Evolutionary conservation across 2,888 invertebrate genomes (phyloP).

Genomic region (Arge pagana): DNA sequence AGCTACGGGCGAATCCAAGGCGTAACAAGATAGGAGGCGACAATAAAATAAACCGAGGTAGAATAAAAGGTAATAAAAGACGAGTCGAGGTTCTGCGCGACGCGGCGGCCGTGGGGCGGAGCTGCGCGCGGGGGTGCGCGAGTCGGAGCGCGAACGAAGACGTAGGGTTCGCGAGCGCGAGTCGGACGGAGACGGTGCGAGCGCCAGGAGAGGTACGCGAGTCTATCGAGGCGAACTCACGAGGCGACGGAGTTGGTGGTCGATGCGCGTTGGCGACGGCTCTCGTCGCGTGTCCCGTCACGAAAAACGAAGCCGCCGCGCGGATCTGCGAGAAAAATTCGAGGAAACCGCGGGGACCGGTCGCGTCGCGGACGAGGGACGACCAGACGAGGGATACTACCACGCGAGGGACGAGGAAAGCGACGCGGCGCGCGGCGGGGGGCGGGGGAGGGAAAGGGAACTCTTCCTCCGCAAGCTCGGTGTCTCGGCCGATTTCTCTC

Average conservation of each 20-base stretch:
- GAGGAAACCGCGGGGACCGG: neutral
- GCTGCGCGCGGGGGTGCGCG: constrained; percentile 55
- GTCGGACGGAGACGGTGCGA: constrained; percentile 6
- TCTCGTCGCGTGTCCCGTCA: too few relatives aligned
- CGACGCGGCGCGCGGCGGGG: constrained; percentile 5
- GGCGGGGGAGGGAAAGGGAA: constrained; percentile 26
- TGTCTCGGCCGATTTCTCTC: too few relatives aligned
- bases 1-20: neutral
- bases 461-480: too few relatives aligned
- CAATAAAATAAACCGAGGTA: constrained; percentile 2
- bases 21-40: neutral
- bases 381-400: neutral
- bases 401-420: neutral
- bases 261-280: constrained; percentile 25
- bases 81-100: constrained; percentile 4
- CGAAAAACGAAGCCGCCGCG: constrained; percentile 18
- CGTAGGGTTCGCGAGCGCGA: constrained; percentile 25
- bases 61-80: constrained; percentile 15
- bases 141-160: constrained; percentile 40
- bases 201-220: constrained; percentile 14
- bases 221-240: constrained; percentile 11
- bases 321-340: neutral
- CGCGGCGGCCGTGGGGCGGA: constrained; percentile 43
- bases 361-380: neutral
- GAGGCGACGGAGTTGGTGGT: constrained; percentile 21